A percentile compares a stretch with the other conserved stretches of the same genome.
These are phyloP conservation scores for Hypsibius dujardini DNA, from an alignment of 1,140 invertebrate species.

Conservation along the genomic window DNA sequence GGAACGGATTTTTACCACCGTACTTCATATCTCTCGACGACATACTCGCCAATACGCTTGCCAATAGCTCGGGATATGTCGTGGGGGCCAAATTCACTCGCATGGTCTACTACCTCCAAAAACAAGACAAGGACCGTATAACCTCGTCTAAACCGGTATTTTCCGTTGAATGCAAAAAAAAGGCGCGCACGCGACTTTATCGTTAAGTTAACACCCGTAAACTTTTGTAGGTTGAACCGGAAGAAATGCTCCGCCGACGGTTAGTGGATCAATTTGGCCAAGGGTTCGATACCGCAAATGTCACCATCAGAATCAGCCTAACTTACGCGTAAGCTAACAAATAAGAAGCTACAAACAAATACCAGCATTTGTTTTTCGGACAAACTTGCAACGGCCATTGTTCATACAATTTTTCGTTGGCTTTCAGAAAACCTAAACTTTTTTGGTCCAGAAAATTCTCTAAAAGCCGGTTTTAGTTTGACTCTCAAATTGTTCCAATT, in stretches of 20 bases:
- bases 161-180: not conserved
- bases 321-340: not conserved
- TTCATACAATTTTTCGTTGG: not conserved
- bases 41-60: not conserved
- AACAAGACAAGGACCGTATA: not conserved
- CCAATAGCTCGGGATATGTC: not conserved
- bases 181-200: not conserved
- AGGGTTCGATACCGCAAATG: not conserved
- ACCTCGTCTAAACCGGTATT: not conserved
- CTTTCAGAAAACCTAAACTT: not conserved
- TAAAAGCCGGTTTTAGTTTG: no score
- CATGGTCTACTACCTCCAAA: not conserved
- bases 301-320: not conserved
- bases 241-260: not conserved
- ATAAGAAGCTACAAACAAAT: not conserved
- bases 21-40: slow-evolving; percentile 8
- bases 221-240: slow-evolving; percentile 4
- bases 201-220: no score
- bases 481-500: no score
- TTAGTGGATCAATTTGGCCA: not conserved
- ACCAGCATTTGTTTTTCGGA: not conserved
- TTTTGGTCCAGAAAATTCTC: no score
- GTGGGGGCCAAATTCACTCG: not conserved
- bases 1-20: not conserved
- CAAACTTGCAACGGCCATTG: not conserved